Conservation (phyloP, 2,888 invertebrate species). For the Ecliptopera silaceata region DNA sequence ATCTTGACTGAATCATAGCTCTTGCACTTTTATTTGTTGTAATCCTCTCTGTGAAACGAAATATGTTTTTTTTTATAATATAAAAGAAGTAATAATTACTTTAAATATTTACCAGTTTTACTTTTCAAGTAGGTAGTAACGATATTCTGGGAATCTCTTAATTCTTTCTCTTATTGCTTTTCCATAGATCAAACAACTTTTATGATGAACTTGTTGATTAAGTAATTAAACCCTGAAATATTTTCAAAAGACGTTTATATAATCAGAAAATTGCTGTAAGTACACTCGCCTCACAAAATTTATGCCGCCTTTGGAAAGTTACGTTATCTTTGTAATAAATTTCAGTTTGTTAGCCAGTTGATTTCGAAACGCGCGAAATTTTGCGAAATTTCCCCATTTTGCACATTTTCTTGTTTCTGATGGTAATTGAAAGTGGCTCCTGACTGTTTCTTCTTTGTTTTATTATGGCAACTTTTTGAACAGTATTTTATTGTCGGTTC, state of each 20-base stretch:
- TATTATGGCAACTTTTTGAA: conserved; percentile 46
- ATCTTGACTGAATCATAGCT: too few species aligned
- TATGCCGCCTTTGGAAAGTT: conserved; percentile 71
- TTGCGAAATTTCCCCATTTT: conserved; percentile 38
- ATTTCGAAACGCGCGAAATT: conserved; percentile 45
- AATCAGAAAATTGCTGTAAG: conserved; percentile 21
- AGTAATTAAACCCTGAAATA: background rate
- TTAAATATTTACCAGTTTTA: too few species aligned
- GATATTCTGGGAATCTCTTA: too few species aligned
- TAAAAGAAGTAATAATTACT: too few species aligned
- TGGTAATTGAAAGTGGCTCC: conserved; percentile 61
- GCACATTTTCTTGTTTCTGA: conserved; percentile 53
- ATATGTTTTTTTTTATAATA: too few species aligned
- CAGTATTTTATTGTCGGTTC: conserved; percentile 42
- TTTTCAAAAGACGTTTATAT: conserved; percentile 13
- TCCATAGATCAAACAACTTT: too few species aligned
- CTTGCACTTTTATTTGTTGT: too few species aligned
- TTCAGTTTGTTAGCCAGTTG: conserved; percentile 59
- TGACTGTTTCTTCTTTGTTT: conserved; percentile 40
- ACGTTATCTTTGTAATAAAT: conserved; percentile 73
- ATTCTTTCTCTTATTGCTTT: too few species aligned
- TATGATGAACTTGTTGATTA: too few species aligned
- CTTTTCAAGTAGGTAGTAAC: too few species aligned
- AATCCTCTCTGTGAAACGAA: too few species aligned
- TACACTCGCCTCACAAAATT: conserved; percentile 57